phyloP scores from a whole-genome alignment of 1,140 invertebrate genomes.

The Psilanteris sp. region DNA sequence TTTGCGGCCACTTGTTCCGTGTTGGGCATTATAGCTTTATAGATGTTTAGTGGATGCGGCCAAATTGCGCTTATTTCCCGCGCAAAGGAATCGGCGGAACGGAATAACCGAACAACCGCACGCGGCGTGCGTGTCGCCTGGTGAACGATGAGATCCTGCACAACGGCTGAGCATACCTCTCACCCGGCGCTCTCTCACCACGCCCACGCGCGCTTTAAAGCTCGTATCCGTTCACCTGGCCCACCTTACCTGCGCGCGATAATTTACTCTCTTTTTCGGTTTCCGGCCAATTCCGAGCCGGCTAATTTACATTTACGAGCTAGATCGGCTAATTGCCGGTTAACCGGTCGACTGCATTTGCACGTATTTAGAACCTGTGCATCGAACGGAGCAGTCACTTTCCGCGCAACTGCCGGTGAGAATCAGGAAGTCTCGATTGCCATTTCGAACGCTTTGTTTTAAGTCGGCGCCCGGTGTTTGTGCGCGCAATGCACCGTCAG shows the following conservation, averaged over 20 bases:
- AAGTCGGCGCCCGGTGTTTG: neutral
- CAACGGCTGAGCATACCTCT: neutral
- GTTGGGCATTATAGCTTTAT: constrained; percentile 31
- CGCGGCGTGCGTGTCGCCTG: constrained; percentile 54
- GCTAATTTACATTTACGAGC: constrained; percentile 76
- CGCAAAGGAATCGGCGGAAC: constrained; percentile 58
- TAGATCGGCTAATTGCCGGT: constrained; percentile 79
- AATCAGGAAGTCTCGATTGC: constrained; percentile 33
- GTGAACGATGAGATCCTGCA: constrained; percentile 64
- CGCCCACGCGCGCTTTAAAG: constrained; percentile 23
- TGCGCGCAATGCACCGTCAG: neutral
- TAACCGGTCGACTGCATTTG: constrained; percentile 76
- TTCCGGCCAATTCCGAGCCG: constrained; percentile 68
- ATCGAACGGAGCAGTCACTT: neutral
- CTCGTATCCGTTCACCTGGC: constrained; percentile 76
- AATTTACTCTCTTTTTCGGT: constrained; percentile 77
- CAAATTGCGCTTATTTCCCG: constrained; percentile 59
- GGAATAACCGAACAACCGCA: constrained; percentile 60
- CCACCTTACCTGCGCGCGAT: constrained; percentile 69
- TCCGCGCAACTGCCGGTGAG: constrained; percentile 40
- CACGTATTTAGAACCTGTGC: constrained; percentile 39
- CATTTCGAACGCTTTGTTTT: constrained; percentile 29
- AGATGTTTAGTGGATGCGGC: constrained; percentile 48
- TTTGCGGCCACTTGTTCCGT: constrained; percentile 18
- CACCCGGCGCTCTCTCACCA: constrained; percentile 5